phyloP scores from a whole-genome alignment of 2,797 vertebrate species.

The Poeciliopsis paucimaculata region DNA sequence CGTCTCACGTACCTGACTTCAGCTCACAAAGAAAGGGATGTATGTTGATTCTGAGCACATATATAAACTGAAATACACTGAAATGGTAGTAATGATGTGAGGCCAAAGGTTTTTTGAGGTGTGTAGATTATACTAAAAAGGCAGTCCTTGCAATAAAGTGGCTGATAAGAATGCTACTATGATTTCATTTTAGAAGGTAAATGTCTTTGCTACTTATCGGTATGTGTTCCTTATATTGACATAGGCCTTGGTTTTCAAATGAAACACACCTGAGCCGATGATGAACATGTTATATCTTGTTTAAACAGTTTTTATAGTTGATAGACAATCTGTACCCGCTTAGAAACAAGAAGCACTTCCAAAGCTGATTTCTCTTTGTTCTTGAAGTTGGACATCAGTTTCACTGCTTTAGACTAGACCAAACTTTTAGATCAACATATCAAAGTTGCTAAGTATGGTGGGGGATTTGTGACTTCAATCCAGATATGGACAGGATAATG shows the following conservation, averaged over 20 bases:
- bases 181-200: constrained; percentile 66
- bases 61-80: constrained; percentile 30
- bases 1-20: constrained; percentile 18
- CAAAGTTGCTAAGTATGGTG: not conserved
- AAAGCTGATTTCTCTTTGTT: constrained; percentile 62
- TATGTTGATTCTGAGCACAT: constrained; percentile 24
- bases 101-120: constrained; percentile 53
- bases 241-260: constrained; percentile 53
- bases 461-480: not conserved
- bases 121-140: constrained; percentile 35
- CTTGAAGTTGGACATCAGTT: constrained; percentile 58
- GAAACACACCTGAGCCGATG: constrained; percentile 79
- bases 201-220: constrained; percentile 79
- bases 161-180: constrained; percentile 47
- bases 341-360: constrained; percentile 71
- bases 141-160: constrained; percentile 29
- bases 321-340: constrained; percentile 74
- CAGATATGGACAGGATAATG: not conserved
- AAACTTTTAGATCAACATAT: not conserved
- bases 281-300: constrained; percentile 83
- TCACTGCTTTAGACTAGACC: not conserved
- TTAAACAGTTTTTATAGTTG: constrained; percentile 79
- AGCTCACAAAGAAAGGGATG: constrained; percentile 28
- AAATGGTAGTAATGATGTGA: constrained; percentile 28
- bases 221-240: constrained; percentile 77